These are phyloP conservation scores for Acrocera orbiculus DNA, from an alignment of 2,888 invertebrate genomes.

Conservation along the genomic window DNA sequence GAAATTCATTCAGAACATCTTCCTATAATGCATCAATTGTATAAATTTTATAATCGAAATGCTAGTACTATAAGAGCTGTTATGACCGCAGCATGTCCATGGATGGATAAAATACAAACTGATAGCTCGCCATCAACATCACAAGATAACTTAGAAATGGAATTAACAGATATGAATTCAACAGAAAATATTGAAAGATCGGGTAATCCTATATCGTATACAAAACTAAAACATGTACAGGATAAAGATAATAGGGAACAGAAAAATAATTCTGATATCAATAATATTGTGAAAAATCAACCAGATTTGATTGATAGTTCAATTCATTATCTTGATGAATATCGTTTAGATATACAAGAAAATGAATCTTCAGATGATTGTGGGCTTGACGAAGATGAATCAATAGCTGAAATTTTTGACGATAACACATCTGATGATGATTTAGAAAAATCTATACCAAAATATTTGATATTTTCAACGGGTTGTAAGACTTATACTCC, in stretches of 20 bases:
- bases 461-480: slow-evolving; percentile 58
- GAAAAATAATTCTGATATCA: not conserved
- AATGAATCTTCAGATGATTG: slow-evolving; percentile 15
- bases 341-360: slow-evolving; percentile 33
- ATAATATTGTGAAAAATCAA: slow-evolving; percentile 4
- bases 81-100: slow-evolving; percentile 53
- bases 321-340: slow-evolving; percentile 45
- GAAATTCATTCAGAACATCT: slow-evolving; percentile 62
- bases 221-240: slow-evolving; percentile 16
- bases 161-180: no score
- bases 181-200: slow-evolving; percentile 11
- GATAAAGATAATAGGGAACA: slow-evolving; percentile 8
- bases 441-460: slow-evolving; percentile 43
- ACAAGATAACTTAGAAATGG: no score
- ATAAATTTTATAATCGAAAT: slow-evolving; percentile 59
- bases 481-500: slow-evolving; percentile 70
- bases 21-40: slow-evolving; percentile 55
- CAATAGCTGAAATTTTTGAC: slow-evolving; percentile 23
- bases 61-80: slow-evolving; percentile 62
- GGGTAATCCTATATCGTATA: slow-evolving; percentile 24
- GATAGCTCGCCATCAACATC: no score
- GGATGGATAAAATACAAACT: no score
- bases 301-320: slow-evolving; percentile 16
- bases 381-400: slow-evolving; percentile 11
- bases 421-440: slow-evolving; percentile 36